Conservation (phyloP, 2,888 invertebrate genomes). For the Muschampia plurimacula region DNA sequence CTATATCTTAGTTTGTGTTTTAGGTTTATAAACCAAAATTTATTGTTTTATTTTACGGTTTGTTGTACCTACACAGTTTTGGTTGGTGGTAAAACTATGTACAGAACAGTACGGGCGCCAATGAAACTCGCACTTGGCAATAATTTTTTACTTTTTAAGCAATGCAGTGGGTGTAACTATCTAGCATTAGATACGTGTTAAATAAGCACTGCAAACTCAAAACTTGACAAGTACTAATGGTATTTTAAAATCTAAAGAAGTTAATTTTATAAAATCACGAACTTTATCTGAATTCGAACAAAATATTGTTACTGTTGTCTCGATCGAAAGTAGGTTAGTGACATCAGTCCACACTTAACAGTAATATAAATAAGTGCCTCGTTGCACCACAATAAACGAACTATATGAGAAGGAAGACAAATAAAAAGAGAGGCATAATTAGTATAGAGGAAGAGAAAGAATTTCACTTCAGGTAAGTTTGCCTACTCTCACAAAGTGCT, state of each 20-base stretch:
- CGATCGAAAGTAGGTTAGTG: no score
- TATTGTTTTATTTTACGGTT: neutral
- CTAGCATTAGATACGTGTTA: conserved; percentile 18
- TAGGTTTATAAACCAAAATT: neutral
- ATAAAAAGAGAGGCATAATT: no score
- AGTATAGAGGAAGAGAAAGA: no score
- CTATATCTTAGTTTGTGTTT: no score
- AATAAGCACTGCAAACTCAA: conserved; percentile 10
- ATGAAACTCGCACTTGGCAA: neutral
- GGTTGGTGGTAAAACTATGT: neutral
- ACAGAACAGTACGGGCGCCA: neutral
- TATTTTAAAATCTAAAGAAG: conserved; percentile 2
- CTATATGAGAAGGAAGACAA: no score
- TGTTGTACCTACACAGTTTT: neutral
- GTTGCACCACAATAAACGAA: no score
- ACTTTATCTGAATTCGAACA: no score
- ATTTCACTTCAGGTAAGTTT: no score
- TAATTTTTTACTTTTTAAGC: neutral
- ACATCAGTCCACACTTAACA: no score
- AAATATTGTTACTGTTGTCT: no score
- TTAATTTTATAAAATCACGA: conserved; percentile 1
- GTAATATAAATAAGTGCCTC: no score
- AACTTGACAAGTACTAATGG: conserved; percentile 21
- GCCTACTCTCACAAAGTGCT: no score
- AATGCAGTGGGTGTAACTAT: conserved; percentile 15